Evolutionary conservation across 2,888 invertebrate genomes (phyloP), one percentile per base, ranked within the genome.

Genomic region (Himalopsyche tibetana): DNA sequence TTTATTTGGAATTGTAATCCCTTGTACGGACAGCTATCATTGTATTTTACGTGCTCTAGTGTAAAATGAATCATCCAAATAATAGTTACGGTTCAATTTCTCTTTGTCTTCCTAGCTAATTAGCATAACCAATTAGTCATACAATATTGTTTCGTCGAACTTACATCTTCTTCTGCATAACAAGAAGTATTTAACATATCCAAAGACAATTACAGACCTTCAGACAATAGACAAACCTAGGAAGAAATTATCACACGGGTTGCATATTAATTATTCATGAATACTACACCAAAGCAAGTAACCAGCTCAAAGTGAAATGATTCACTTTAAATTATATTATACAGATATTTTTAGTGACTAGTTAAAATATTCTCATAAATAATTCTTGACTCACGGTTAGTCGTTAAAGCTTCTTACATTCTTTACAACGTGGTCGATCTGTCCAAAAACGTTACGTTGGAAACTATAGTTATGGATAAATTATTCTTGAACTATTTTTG

Each of bases 91-190:
- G 74, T 74, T 74, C 19, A 74, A 74, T 74, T 74, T 28, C 38
- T 74, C 63, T 63, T 28, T 74, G 74, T 74, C 15, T 74, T 74
- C 36, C n/a, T 74, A 15, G 15, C 12, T 74, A 74, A 74, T 74
- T 74, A 74, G 36, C 74, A 74, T 74, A 74, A 74, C 74, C 74
- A 74, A 74, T 74, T 74, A 74, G 74, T 74, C 38, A 74, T 15
- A 74, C 74, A 11, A 74, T 36, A 38, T 74, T 12, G 74, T 38
- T 38, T 74, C 38, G 74, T 74, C 74, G 36, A 74, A 28, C 74
- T 74, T 74, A 74, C 74, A 15, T 63, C 74, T 74, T 74, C 74
- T 74, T 74, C 74, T 74, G 74, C 74, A 74, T 74, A 74, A 36
- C 15, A 74, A 74, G 74, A 36, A 12, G 36, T 36, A 36, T 74